phyloP scores from a whole-genome alignment of 2,113 vertebrate species.

The Platysternon megacephalum region DNA sequence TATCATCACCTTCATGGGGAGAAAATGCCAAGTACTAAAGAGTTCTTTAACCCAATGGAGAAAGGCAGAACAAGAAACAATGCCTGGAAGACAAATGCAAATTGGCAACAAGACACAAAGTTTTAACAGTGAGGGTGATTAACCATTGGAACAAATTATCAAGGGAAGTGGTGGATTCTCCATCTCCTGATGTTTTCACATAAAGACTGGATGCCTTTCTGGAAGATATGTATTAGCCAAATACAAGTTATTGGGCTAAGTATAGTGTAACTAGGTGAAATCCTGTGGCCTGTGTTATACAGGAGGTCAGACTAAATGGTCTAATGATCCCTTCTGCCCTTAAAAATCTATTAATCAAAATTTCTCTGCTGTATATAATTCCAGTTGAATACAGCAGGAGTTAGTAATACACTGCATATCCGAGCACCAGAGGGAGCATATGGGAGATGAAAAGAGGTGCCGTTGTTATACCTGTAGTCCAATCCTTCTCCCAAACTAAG shows the following conservation, averaged over 20 bases:
- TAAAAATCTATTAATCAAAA: too few species aligned
- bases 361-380: too few species aligned
- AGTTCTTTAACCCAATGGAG: background rate
- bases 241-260: background rate
- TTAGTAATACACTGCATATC: too few species aligned
- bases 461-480: too few species aligned
- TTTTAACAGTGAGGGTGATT: background rate
- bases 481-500: too few species aligned
- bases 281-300: too few species aligned
- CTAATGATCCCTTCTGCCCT: too few species aligned
- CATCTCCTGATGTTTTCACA: background rate
- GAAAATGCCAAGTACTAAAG: background rate
- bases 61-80: background rate
- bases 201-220: background rate
- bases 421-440: too few species aligned
- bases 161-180: background rate
- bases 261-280: background rate
- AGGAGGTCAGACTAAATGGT: too few species aligned
- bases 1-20: background rate
- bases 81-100: background rate
- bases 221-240: background rate
- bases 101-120: background rate
- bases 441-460: too few species aligned
- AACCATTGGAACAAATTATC: background rate
- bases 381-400: too few species aligned